phyloP scores from a whole-genome alignment of 2,797 vertebrate species.

The Paratrypauchen microcephalus region DNA sequence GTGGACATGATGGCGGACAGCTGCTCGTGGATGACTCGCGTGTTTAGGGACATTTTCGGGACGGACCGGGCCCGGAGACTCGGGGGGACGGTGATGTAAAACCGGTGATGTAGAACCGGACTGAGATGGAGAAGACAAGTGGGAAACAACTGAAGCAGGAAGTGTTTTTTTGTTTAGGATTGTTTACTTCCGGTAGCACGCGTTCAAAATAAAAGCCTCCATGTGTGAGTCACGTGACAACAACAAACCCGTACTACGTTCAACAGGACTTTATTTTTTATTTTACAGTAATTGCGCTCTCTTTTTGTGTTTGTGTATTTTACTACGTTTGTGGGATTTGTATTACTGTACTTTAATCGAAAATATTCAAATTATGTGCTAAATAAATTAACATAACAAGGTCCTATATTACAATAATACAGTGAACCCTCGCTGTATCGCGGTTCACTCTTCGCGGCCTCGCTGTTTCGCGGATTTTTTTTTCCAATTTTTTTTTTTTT shows the following conservation, averaged over 20 bases:
- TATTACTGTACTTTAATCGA: too few relatives aligned
- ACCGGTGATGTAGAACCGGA: not conserved
- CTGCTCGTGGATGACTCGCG: constrained; percentile 50
- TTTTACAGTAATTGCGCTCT: too few relatives aligned
- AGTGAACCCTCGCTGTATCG: too few relatives aligned
- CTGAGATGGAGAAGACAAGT: not conserved
- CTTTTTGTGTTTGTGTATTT: too few relatives aligned
- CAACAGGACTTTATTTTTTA: too few relatives aligned
- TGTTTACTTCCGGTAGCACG: constrained; percentile 19
- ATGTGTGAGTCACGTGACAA: constrained; percentile 2
- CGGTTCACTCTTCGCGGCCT: too few relatives aligned
- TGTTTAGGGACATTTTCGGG: constrained; percentile 1
- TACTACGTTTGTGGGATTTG: too few relatives aligned
- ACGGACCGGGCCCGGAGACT: not conserved
- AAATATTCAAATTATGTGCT: too few relatives aligned
- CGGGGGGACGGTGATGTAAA: not conserved
- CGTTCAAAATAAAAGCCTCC: constrained; percentile 47
- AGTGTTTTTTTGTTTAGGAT: not conserved
- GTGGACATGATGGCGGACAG: constrained; percentile 62
- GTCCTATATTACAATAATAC: too few relatives aligned
- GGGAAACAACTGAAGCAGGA: not conserved
- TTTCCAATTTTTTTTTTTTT: too few relatives aligned
- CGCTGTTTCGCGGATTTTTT: too few relatives aligned
- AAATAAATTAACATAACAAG: too few relatives aligned
- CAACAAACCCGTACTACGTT: not conserved